Evolutionary conservation across 2,888 invertebrate genomes (phyloP).

Genomic region (Andrena bicolor): DNA sequence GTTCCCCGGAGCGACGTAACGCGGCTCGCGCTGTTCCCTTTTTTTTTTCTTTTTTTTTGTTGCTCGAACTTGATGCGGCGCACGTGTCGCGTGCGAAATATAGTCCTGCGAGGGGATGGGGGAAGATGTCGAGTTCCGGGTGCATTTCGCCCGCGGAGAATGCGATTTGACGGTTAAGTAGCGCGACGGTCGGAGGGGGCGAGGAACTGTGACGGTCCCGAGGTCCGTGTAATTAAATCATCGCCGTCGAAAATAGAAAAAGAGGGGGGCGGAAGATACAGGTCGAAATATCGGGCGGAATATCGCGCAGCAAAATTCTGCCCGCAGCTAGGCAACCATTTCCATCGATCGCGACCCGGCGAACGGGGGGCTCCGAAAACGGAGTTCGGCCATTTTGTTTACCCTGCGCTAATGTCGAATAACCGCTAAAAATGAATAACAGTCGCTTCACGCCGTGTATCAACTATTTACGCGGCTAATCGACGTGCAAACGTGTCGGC

Average conservation of each 20-base stretch:
- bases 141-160: not conserved
- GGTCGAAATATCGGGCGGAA: constrained; percentile 64
- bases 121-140: not conserved
- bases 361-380: constrained; percentile 56
- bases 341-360: constrained; percentile 66
- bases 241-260: constrained; percentile 51
- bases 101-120: not conserved
- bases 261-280: constrained; percentile 33
- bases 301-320: constrained; percentile 69
- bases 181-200: not conserved
- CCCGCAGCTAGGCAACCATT: constrained; percentile 72
- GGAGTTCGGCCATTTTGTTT: constrained; percentile 69
- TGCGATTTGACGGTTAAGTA: not conserved
- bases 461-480: constrained; percentile 33
- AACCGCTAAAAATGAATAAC: constrained; percentile 66
- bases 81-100: too few relatives aligned
- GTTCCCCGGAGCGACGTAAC: not conserved
- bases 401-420: constrained; percentile 64
- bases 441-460: constrained; percentile 20
- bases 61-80: too few relatives aligned
- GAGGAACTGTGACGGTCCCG: constrained; percentile 1
- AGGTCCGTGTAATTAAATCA: constrained; percentile 55
- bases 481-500: not conserved
- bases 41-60: too few relatives aligned
- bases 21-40: too few relatives aligned